Evolutionary conservation across 2,113 vertebrate species (phyloP).

Genomic region (Daboia siamensis): DNA sequence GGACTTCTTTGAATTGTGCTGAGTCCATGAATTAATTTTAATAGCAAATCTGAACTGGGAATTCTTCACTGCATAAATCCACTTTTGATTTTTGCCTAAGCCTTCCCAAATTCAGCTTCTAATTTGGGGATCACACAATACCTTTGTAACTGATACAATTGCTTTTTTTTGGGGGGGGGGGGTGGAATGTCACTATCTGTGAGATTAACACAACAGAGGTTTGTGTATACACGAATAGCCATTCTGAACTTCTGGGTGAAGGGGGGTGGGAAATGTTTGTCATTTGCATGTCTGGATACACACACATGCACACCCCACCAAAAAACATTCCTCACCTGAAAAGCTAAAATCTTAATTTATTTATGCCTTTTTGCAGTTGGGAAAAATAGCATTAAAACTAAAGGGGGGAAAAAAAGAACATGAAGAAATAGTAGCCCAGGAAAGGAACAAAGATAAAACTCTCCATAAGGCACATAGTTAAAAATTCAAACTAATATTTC

Average conservation of each 20-base stretch:
- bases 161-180: not conserved
- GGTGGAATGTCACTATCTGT: not conserved
- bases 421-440: not conserved
- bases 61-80: not conserved
- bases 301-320: not conserved
- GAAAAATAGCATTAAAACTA: not conserved
- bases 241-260: not conserved
- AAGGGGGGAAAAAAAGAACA: not conserved
- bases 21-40: not conserved
- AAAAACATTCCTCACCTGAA: not conserved
- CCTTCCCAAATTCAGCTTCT: not conserved
- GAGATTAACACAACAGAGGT: not conserved
- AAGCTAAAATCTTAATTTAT: not conserved
- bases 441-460: not conserved
- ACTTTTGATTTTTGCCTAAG: not conserved
- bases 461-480: not conserved
- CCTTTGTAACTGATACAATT: not conserved
- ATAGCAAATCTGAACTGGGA: not conserved
- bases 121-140: not conserved
- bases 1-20: not conserved
- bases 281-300: not conserved
- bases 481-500: not conserved
- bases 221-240: not conserved
- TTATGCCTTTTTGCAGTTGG: not conserved
- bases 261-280: not conserved